A percentile compares a stretch with the other conserved stretches of the same genome.
phyloP scores from a whole-genome alignment of 2,797 vertebrate genomes.

The Sternotherus odoratus region DNA sequence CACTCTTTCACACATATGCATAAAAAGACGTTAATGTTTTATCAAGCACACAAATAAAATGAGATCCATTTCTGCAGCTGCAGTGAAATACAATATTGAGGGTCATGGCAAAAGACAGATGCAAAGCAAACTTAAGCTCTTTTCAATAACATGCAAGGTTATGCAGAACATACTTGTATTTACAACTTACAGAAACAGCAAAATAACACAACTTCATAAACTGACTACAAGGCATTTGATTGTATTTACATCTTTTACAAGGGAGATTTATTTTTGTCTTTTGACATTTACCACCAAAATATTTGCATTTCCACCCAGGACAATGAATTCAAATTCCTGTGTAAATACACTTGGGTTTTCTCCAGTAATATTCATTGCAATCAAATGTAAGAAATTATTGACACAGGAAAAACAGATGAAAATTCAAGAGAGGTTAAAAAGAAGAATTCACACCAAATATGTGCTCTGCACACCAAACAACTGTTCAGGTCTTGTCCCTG shows the following conservation, averaged over 20 bases:
- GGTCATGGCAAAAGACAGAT: conserved; percentile 51
- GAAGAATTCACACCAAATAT: neutral
- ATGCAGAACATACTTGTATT: conserved; percentile 11
- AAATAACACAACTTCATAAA: conserved; percentile 66
- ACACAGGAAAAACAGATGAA: neutral
- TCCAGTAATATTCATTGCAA: conserved; percentile 10
- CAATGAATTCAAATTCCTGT: conserved; percentile 54
- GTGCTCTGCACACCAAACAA: neutral
- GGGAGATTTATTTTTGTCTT: conserved; percentile 55
- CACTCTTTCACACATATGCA: neutral
- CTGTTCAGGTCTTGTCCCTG: conserved; percentile 9
- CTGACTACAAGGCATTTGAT: conserved; percentile 29
- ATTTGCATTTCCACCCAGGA: conserved; percentile 62
- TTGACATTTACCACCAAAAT: conserved; percentile 50
- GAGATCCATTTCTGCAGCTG: conserved; percentile 48
- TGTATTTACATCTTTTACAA: conserved; percentile 37
- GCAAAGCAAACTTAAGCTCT: conserved; percentile 63
- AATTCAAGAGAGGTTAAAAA: conserved; percentile 4
- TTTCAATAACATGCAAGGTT: conserved; percentile 52
- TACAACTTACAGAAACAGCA: conserved; percentile 25
- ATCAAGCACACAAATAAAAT: conserved; percentile 5
- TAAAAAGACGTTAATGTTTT: conserved; percentile 22
- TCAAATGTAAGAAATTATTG: conserved; percentile 19
- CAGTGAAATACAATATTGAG: conserved; percentile 52
- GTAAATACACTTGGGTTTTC: conserved; percentile 42